phyloP scores from a whole-genome alignment of 2,113 vertebrate genomes.

The Platysteira castanea region DNA sequence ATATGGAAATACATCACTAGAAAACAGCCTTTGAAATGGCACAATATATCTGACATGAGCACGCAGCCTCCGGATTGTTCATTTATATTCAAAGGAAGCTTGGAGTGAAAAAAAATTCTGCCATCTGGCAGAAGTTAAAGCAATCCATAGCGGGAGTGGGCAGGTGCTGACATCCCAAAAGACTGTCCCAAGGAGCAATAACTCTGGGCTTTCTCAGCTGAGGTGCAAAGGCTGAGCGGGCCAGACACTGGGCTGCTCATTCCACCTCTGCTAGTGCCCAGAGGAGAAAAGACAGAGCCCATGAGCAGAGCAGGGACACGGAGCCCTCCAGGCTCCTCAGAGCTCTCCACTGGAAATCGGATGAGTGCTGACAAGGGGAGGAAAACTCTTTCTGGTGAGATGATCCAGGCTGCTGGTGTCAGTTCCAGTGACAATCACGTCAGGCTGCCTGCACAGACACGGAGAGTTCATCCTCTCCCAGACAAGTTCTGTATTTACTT shows the following conservation, averaged over 20 bases:
- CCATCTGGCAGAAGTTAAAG: conserved; percentile 13
- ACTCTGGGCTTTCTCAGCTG: not conserved
- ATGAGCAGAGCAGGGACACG: not conserved
- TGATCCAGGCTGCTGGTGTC: not conserved
- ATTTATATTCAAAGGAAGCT: conserved; percentile 29
- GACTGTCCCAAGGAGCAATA: not conserved
- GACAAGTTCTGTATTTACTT: not conserved
- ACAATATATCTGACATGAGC: not conserved
- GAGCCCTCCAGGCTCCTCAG: not conserved
- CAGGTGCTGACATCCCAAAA: not conserved
- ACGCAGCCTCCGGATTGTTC: not conserved
- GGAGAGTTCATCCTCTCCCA: not conserved
- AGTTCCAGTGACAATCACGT: not conserved
- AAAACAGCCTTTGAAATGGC: not conserved
- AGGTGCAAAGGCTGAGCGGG: not conserved
- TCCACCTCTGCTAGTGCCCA: not conserved
- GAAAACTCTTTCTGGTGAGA: not conserved
- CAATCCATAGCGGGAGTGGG: not conserved
- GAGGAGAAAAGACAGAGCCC: not conserved
- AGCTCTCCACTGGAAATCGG: not conserved
- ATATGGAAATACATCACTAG: not conserved
- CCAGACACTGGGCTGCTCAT: not conserved
- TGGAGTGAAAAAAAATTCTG: not conserved
- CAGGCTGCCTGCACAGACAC: not conserved
- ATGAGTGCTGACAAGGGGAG: not conserved